These are phyloP conservation scores for western clawed frog (Xenopus tropicalis) DNA, from an alignment of 2,113 vertebrate species.

Conservation along the genomic window UCB_Xtro_10.0 CM004448.2:90133001-90133500, in stretches of 20 bases:
- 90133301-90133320: neutral
- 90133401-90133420: no score
- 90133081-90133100: conserved; percentile 67
- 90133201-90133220: conserved; percentile 47
- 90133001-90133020: conserved; percentile 70
- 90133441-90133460: no score
- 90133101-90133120: conserved; percentile 71
- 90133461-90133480: no score
- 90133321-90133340: neutral
- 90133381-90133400: no score
- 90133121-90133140: conserved; percentile 64
- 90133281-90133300: conserved; percentile 10
- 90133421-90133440: no score
- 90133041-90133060: conserved; percentile 72
- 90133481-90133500: no score
- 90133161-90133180: conserved; percentile 61
- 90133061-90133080: conserved; percentile 71
- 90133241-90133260: conserved; percentile 34
- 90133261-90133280: conserved; percentile 6
- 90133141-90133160: conserved; percentile 61
- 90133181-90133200: conserved; percentile 51
- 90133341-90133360: no score
- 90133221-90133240: conserved; percentile 30
- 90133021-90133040: conserved; percentile 75
- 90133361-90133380: no score